Evolutionary conservation across 2,888 invertebrate genomes (phyloP).

Genomic region (Parnassius apollo): DNA sequence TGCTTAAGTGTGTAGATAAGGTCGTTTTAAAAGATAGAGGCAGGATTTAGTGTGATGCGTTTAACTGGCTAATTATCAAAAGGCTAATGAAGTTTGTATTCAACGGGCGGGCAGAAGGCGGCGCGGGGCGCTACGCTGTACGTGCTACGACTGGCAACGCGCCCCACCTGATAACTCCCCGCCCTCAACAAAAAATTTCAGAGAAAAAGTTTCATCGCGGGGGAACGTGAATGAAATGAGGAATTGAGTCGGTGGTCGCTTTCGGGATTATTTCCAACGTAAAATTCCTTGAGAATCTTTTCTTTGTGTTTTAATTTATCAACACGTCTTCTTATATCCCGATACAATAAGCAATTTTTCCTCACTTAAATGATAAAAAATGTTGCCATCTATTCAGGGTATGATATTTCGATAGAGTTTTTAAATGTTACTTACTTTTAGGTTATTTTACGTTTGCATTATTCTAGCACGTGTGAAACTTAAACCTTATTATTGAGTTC

Average conservation of each 20-base stretch:
- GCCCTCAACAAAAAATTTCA: constrained; percentile 79
- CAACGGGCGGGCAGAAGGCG: constrained; percentile 67
- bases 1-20: constrained; percentile 38
- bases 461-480: constrained; percentile 33
- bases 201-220: constrained; percentile 81
- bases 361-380: constrained; percentile 20
- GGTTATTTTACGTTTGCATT: background rate
- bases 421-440: too few species aligned
- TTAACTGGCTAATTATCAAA: constrained; percentile 82
- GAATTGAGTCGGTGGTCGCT: constrained; percentile 76
- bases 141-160: constrained; percentile 75
- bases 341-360: constrained; percentile 32
- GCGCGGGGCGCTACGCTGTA: constrained; percentile 59
- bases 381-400: constrained; percentile 1
- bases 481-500: constrained; percentile 40
- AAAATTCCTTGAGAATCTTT: constrained; percentile 70
- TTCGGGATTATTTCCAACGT: constrained; percentile 76
- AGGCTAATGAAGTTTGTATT: constrained; percentile 82
- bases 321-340: constrained; percentile 48
- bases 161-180: constrained; percentile 78
- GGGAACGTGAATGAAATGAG: constrained; percentile 81
- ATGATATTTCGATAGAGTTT: background rate
- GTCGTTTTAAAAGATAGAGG: constrained; percentile 58
- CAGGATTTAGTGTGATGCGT: constrained; percentile 70
- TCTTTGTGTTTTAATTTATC: constrained; percentile 75